Conservation (phyloP, 2,797 vertebrate genomes). For the Limosa lapponica region DNA sequence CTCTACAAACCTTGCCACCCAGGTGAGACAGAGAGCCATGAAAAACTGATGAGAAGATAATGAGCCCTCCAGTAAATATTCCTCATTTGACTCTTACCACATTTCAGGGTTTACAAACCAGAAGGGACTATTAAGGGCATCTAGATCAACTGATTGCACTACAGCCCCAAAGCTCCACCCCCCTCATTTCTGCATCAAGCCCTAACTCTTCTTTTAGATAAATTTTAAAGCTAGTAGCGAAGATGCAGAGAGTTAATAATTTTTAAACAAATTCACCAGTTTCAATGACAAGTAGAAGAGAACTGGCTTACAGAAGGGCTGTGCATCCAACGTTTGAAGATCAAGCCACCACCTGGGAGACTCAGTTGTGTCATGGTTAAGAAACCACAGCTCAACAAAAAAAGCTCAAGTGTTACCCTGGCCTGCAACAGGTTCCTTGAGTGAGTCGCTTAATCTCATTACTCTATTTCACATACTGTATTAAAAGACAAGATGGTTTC, state of each 20-base stretch:
- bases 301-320: neutral
- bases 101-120: neutral
- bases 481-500: neutral
- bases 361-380: neutral
- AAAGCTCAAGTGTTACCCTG: neutral
- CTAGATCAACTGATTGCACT: neutral
- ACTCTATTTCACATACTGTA: neutral
- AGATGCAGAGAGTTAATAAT: neutral
- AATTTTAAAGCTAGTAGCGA: neutral
- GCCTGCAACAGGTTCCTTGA: neutral
- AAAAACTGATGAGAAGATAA: conserved; percentile 52
- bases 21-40: conserved; percentile 26
- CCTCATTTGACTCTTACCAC: neutral
- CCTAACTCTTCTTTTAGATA: neutral
- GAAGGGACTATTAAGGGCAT: neutral
- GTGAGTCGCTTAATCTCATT: conserved; percentile 5
- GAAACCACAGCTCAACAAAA: neutral
- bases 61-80: neutral
- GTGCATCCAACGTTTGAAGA: rapidly evolving
- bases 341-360: neutral
- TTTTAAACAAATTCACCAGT: neutral
- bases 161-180: neutral
- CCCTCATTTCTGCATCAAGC: neutral
- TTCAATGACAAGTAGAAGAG: neutral
- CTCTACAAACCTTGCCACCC: conserved; percentile 34